Evolutionary conservation across 2,113 vertebrate genomes (phyloP), one percentile per base, ranked within the genome.

Genomic region (Pseudopipra pipra): DNA sequence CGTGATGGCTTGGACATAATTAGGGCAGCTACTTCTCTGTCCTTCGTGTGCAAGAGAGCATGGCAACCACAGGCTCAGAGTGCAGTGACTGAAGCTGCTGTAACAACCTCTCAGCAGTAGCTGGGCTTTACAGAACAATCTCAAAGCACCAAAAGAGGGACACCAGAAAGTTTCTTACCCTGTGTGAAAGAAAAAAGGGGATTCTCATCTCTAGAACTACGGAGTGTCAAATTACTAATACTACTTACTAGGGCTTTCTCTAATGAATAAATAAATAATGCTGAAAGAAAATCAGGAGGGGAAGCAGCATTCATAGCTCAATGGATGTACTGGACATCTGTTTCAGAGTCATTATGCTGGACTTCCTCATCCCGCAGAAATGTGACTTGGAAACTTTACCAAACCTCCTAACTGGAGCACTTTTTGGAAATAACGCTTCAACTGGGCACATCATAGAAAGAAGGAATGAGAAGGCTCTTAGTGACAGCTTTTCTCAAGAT

Each of bases 291-390:
- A 79, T 37, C 31, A 79, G 25, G 39, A 71, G 21, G 70, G 37
- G 90, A 94, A 86, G n/a, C 59, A 66, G 43, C 33, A 62, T 66
- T 94, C 59, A 58, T 70, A 85, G 58, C 28, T 89, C 54, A 78
- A 8, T 27, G 80, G 71, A 70, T 74, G 49, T 73, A 41, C 41
- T 93, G n/a, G 39, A 41, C 73, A 74, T 66, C 76, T 75, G 54
- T 93, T 92, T 82, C 84, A 75, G 73, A 83, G 51, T 76, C 78
- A 76, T 95, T 95, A 76, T 39, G 33, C n/a, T 73, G 30, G 43
- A 63, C 37, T 44, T 94, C 46, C 43, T 87, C 58, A 94, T 76
- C 54, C 63, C 91, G 87, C 93, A 95, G 91, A 94, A 95, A 93
- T 94, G 82, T 74, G 51, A 66, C 55, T 94, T 94, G 87, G 87